phyloP scores from a whole-genome alignment of 2,797 vertebrate genomes.

The Enteromius mattozi region DNA sequence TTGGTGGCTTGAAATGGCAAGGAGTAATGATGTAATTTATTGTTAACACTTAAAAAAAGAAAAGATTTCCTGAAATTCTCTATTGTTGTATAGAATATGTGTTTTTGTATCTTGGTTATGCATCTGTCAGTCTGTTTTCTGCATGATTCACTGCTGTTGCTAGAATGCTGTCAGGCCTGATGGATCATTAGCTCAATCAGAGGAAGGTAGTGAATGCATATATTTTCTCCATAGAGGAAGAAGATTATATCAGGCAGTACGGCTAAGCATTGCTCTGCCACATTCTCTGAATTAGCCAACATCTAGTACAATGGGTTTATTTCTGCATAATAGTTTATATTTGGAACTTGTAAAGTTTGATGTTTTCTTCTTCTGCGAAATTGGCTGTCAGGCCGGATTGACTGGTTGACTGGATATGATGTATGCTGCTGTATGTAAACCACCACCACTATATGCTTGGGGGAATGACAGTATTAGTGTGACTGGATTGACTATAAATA shows the following conservation, averaged over 20 bases:
- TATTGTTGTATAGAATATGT: neutral
- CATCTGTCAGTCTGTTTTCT: slow-evolving; percentile 6
- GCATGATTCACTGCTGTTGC: slow-evolving; percentile 19
- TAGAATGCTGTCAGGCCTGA: neutral
- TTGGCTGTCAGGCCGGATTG: slow-evolving; percentile 16
- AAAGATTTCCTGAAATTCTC: neutral
- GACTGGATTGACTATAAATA: slow-evolving; percentile 28
- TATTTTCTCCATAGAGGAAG: neutral
- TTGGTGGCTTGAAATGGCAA: neutral
- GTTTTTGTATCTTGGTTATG: neutral
- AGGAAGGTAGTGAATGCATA: neutral
- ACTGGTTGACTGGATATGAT: slow-evolving; percentile 6
- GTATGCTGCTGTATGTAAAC: slow-evolving; percentile 31
- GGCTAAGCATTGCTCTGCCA: neutral
- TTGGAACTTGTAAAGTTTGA: neutral
- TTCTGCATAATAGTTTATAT: neutral
- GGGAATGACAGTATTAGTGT: neutral
- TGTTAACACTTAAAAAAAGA: neutral
- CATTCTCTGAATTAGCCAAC: neutral
- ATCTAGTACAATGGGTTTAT: neutral
- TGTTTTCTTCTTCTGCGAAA: slow-evolving; percentile 12
- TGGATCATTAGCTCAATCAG: slow-evolving; percentile 2
- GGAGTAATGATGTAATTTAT: neutral
- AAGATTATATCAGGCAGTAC: neutral
- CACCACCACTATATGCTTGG: neutral